Conservation (phyloP, 2,113 vertebrate species). For the Oceanites oceanicus region DNA sequence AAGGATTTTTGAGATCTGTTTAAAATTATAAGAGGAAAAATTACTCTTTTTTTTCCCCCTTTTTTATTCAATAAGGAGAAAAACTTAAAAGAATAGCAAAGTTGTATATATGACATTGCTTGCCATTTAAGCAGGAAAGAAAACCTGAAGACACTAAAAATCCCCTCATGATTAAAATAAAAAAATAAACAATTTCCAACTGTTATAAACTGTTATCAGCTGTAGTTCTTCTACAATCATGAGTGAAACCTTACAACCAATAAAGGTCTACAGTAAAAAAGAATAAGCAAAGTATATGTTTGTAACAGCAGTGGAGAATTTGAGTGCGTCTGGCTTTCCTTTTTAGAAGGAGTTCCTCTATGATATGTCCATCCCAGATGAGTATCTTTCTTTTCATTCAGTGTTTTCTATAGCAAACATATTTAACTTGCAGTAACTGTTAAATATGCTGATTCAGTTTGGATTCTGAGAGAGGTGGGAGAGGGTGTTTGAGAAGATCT, state of each 20-base stretch:
- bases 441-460: neutral
- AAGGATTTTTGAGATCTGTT: neutral
- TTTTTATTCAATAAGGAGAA: neutral
- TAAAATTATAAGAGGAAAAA: neutral
- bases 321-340: neutral
- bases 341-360: neutral
- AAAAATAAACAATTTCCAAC: neutral
- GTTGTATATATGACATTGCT: neutral
- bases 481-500: neutral
- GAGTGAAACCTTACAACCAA: neutral
- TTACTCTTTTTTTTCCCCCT: neutral
- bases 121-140: neutral
- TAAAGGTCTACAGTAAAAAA: neutral
- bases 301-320: neutral
- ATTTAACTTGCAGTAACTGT: neutral
- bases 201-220: neutral
- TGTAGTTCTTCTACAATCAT: neutral
- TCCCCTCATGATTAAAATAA: neutral
- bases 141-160: neutral
- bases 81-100: neutral
- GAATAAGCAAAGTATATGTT: rapidly evolving
- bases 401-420: neutral
- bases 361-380: neutral
- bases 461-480: neutral
- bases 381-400: neutral